Percentiles rank a stretch among this genome's conserved stretches.
These are phyloP conservation scores for Athrips mouffetella DNA, from an alignment of 2,888 invertebrate species.

Conservation along the genomic window DNA sequence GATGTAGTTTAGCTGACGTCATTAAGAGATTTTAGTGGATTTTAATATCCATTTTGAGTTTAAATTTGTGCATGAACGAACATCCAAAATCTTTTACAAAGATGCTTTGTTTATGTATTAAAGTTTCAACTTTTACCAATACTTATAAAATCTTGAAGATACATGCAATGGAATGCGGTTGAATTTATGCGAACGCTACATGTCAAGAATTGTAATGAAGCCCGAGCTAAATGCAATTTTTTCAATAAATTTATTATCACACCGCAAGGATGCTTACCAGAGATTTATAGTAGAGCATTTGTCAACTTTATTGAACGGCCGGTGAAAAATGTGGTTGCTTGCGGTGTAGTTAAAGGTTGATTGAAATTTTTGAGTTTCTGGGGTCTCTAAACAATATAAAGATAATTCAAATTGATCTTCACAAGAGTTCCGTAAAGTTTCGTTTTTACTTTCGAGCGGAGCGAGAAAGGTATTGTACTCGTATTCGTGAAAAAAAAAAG, in stretches of 20 bases:
- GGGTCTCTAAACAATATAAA: no score
- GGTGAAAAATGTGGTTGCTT: neutral
- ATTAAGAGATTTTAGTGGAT: no score
- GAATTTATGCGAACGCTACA: constrained; percentile 34
- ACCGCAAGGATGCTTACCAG: constrained; percentile 23
- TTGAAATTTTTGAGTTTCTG: neutral
- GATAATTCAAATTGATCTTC: no score
- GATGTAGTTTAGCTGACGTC: no score
- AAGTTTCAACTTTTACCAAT: constrained; percentile 18
- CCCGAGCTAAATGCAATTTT: constrained; percentile 42
- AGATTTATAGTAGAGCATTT: constrained; percentile 32
- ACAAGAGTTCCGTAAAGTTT: no score
- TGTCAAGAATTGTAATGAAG: constrained; percentile 43
- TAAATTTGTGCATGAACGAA: no score
- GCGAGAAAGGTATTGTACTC: no score
- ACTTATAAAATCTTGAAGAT: constrained; percentile 39
- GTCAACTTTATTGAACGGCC: constrained; percentile 13
- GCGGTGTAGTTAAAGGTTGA: neutral
- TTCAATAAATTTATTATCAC: constrained; percentile 39
- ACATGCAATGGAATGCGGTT: constrained; percentile 38
- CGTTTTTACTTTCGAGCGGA: no score
- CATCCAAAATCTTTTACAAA: no score
- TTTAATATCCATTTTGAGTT: no score
- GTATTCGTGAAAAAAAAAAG: no score
- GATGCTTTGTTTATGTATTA: constrained; percentile 28